Evolutionary conservation across 1,140 invertebrate species (phyloP).

Genomic region (Potamilus streckersoni): DNA sequence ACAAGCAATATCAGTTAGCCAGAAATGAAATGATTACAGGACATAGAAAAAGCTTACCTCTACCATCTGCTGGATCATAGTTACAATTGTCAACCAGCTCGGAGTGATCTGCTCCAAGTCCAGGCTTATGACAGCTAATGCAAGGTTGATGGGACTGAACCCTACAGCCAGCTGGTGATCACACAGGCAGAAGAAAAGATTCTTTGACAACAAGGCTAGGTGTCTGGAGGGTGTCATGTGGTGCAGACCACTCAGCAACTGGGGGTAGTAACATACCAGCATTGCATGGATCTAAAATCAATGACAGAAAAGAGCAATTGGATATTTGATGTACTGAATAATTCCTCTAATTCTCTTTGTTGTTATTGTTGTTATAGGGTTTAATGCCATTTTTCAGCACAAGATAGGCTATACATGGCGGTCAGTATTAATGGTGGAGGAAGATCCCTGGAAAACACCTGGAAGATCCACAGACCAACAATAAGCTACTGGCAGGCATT

Average conservation of each 20-base stretch:
- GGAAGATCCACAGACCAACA: too few species aligned
- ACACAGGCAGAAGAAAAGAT: constrained; percentile 54
- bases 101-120: constrained; percentile 60
- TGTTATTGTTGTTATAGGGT: too few species aligned
- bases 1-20: too few species aligned
- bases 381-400: too few species aligned
- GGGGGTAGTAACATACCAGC: constrained; percentile 60
- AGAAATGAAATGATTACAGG: too few species aligned
- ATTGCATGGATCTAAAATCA: constrained; percentile 59
- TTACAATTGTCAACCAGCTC: constrained; percentile 57
- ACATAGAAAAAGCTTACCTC: constrained; percentile 43
- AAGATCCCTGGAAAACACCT: too few species aligned
- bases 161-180: constrained; percentile 42
- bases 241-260: constrained; percentile 56
- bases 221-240: constrained; percentile 62
- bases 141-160: constrained; percentile 55
- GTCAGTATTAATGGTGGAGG: too few species aligned
- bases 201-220: constrained; percentile 53
- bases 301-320: too few species aligned
- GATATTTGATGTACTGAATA: too few species aligned
- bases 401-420: too few species aligned
- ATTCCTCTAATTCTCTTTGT: too few species aligned
- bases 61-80: constrained; percentile 57
- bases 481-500: too few species aligned
- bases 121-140: constrained; percentile 60